Percentiles rank a stretch among this genome's conserved stretches.
These are phyloP conservation scores for Vespertilio murinus DNA, from an alignment of 2,797 vertebrate species.

Conservation along the genomic window DNA sequence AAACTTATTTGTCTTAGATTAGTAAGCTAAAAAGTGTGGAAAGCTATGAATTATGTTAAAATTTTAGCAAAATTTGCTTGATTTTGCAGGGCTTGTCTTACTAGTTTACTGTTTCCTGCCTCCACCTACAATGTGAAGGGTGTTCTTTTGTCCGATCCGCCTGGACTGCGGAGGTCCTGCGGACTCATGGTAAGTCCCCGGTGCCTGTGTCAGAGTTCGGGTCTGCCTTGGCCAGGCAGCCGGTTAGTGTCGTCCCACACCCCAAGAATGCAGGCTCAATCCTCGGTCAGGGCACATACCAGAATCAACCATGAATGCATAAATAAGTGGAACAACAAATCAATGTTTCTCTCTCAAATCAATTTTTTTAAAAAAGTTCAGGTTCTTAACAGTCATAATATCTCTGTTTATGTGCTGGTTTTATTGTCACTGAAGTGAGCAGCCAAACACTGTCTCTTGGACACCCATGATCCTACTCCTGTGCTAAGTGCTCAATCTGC, in stretches of 20 bases:
- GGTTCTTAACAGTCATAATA: not conserved
- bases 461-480: not conserved
- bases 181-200: not conserved
- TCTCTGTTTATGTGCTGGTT: not conserved
- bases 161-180: not conserved
- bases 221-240: too few relatives aligned
- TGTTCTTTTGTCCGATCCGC: not conserved
- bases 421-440: not conserved
- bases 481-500: not conserved
- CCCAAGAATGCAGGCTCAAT: too few relatives aligned
- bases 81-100: not conserved
- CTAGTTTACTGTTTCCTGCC: not conserved
- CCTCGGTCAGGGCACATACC: too few relatives aligned
- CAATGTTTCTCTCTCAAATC: too few relatives aligned
- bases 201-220: not conserved
- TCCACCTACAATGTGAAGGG: not conserved
- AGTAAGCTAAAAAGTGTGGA: not conserved
- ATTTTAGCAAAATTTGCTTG: not conserved
- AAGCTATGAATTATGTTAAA: not conserved
- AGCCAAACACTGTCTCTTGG: not conserved
- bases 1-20: not conserved
- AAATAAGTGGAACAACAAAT: too few relatives aligned
- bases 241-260: too few relatives aligned
- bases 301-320: too few relatives aligned
- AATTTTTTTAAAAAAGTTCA: not conserved